Conservation (phyloP, 2,113 vertebrate species). For the Psettodes erumei region DNA sequence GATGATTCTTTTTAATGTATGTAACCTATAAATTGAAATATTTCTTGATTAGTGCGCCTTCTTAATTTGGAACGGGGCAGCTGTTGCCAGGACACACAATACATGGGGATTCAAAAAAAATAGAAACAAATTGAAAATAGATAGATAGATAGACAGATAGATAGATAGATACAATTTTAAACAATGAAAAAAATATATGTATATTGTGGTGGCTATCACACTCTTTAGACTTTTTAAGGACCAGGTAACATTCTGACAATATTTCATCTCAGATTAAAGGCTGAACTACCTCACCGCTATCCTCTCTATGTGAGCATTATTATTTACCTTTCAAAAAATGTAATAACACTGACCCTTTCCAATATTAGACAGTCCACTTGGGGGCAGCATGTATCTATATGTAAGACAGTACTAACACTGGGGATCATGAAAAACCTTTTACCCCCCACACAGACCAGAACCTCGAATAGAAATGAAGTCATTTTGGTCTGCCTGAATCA, state of each 20-base stretch:
- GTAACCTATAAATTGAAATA: neutral
- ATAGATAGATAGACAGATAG: too few relatives aligned
- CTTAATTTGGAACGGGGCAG: neutral
- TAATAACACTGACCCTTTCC: too few relatives aligned
- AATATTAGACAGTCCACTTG: slow-evolving; percentile 34
- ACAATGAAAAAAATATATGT: neutral
- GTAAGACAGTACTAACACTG: neutral
- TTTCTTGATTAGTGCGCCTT: neutral
- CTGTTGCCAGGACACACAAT: neutral
- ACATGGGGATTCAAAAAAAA: too few relatives aligned
- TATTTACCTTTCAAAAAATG: neutral
- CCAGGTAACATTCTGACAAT: neutral
- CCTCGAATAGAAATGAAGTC: neutral
- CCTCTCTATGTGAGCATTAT: neutral
- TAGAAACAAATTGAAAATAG: too few relatives aligned
- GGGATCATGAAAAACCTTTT: neutral
- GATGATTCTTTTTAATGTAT: neutral
- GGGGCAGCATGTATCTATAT: slow-evolving; percentile 43
- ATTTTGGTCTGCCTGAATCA: too few relatives aligned
- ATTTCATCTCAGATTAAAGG: neutral
- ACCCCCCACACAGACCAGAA: neutral
- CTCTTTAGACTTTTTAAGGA: neutral
- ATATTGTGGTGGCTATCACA: neutral
- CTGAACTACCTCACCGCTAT: neutral
- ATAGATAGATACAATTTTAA: too few relatives aligned